A percentile compares a stretch with the other conserved stretches of the same genome.
phyloP scores from a whole-genome alignment of 2,113 vertebrate genomes.

The Dunckerocampus dactyliophorus region DNA sequence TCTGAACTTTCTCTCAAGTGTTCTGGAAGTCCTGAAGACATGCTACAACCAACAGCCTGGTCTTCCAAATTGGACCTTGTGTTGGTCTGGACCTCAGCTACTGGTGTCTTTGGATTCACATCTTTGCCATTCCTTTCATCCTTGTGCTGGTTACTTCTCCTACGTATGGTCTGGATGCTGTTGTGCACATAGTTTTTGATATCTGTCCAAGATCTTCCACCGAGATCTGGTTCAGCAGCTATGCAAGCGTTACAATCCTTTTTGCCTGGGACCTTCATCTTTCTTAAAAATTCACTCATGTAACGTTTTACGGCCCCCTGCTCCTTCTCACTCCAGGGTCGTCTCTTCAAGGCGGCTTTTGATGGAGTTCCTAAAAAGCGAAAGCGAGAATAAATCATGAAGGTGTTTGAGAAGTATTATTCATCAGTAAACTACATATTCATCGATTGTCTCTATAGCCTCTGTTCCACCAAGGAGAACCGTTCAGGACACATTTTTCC shows the following conservation, averaged over 20 bases:
- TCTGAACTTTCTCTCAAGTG: slow-evolving; percentile 39
- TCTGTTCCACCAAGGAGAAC: too few species aligned
- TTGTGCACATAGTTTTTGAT: slow-evolving; percentile 70
- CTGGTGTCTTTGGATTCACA: slow-evolving; percentile 32
- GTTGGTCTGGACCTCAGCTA: slow-evolving; percentile 12
- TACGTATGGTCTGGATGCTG: slow-evolving; percentile 60
- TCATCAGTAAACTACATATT: too few species aligned
- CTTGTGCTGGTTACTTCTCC: slow-evolving; percentile 47
- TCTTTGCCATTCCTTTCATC: slow-evolving; percentile 16
- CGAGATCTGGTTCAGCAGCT: slow-evolving; percentile 60
- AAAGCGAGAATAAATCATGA: too few species aligned
- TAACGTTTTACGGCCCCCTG: slow-evolving; percentile 63
- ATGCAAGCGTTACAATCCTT: slow-evolving; percentile 68
- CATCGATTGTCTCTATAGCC: too few species aligned
- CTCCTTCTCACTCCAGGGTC: slow-evolving; percentile 61
- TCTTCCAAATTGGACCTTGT: slow-evolving; percentile 27
- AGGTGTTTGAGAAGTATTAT: neutral
- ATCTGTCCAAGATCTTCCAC: slow-evolving; percentile 65
- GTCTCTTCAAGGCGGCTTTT: slow-evolving; percentile 51
- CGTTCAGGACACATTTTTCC: too few species aligned
- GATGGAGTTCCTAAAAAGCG: slow-evolving; percentile 28
- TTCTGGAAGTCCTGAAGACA: slow-evolving; percentile 44
- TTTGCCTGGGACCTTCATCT: slow-evolving; percentile 67
- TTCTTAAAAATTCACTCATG: slow-evolving; percentile 52
- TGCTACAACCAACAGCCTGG: slow-evolving; percentile 19